Conservation (phyloP, 1,140 invertebrate species). For the Eubasilissa regina region DNA sequence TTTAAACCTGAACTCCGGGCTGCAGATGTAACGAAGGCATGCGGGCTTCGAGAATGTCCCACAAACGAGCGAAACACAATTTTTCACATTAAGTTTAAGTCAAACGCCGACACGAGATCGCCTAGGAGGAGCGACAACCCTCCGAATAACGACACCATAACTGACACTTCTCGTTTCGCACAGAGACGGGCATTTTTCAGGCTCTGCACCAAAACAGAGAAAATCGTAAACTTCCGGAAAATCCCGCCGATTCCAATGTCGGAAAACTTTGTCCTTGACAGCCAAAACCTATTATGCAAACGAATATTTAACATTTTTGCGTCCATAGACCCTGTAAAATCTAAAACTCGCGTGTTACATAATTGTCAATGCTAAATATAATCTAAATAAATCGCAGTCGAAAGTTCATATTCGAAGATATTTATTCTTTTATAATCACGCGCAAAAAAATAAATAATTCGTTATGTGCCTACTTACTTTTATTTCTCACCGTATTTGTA, state of each 20-base stretch:
- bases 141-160: neutral
- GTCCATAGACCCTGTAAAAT: neutral
- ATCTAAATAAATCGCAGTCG: neutral
- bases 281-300: neutral
- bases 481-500: neutral
- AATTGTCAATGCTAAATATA: neutral
- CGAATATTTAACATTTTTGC: neutral
- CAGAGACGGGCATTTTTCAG: neutral
- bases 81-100: conserved; percentile 37
- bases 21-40: conserved; percentile 71
- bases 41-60: conserved; percentile 36
- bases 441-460: neutral
- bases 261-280: conserved; percentile 28
- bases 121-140: neutral
- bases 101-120: neutral
- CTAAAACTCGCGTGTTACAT: neutral
- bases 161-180: conserved; percentile 18
- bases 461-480: neutral
- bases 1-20: conserved; percentile 68
- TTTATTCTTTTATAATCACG: neutral
- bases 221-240: conserved; percentile 32
- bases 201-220: neutral
- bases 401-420: neutral
- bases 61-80: neutral
- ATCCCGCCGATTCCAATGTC: neutral